phyloP scores from a whole-genome alignment of 2,888 invertebrate species.

The Mongoloraphidia duomilia region DNA sequence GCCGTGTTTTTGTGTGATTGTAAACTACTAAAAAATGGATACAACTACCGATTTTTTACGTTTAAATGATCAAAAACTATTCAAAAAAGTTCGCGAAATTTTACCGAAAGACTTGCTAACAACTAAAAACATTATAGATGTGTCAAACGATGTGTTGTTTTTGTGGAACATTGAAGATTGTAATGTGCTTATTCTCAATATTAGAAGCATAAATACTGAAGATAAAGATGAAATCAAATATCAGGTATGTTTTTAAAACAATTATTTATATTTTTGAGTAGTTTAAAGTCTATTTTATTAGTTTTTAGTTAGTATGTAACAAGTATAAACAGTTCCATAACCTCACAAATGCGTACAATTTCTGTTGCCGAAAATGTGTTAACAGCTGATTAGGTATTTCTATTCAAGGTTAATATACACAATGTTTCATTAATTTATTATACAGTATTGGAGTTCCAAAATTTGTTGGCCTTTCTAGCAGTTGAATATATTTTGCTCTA shows the following conservation, averaged over 20 bases:
- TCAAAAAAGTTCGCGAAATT: conserved; percentile 39
- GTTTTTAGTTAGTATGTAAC: background rate
- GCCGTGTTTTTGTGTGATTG: background rate
- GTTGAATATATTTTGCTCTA: too few relatives aligned
- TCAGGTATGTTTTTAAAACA: conserved; percentile 34
- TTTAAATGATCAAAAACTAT: conserved; percentile 44
- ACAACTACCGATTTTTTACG: conserved; percentile 40
- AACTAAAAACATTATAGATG: conserved; percentile 45
- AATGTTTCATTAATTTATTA: too few relatives aligned
- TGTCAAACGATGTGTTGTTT: conserved; percentile 51
- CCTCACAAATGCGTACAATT: too few relatives aligned
- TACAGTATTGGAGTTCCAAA: too few relatives aligned
- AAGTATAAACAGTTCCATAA: too few relatives aligned
- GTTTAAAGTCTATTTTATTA: background rate
- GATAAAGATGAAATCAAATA: conserved; percentile 36
- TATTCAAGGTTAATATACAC: too few relatives aligned
- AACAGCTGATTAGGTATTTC: too few relatives aligned
- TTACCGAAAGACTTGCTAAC: conserved; percentile 39
- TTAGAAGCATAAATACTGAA: conserved; percentile 31
- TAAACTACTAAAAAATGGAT: conserved; percentile 31
- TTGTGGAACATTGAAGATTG: conserved; percentile 50
- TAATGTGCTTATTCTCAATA: conserved; percentile 46
- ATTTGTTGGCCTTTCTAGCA: too few relatives aligned
- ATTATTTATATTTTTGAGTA: background rate
- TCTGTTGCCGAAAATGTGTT: too few relatives aligned